These are phyloP conservation scores for Protaetia brevitarsis DNA, from an alignment of 1,140 invertebrate genomes.

Conservation along the genomic window DNA sequence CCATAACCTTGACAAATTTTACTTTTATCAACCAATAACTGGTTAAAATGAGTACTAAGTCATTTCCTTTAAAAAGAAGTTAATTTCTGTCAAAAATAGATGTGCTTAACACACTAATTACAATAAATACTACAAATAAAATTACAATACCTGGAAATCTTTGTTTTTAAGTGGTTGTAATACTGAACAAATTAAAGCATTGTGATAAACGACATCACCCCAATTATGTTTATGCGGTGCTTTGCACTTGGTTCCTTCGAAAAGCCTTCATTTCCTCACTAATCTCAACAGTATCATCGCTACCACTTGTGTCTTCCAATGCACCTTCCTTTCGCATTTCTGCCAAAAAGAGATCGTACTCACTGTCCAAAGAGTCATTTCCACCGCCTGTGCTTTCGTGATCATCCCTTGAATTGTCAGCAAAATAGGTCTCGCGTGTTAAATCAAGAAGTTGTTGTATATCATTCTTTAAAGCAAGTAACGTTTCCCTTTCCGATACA, in stretches of 20 bases:
- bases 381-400: too few species aligned
- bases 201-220: constrained; percentile 71
- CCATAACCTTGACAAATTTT: too few species aligned
- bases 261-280: constrained; percentile 61
- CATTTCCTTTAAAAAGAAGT: too few species aligned
- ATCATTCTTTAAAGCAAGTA: constrained; percentile 59
- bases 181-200: constrained; percentile 66
- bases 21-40: too few species aligned
- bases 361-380: constrained; percentile 53
- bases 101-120: too few species aligned
- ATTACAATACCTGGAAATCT: not conserved
- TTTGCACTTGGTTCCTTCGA: constrained; percentile 79
- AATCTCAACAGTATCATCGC: constrained; percentile 42
- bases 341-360: constrained; percentile 67
- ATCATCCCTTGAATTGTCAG: constrained; percentile 35
- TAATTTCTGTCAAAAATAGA: too few species aligned
- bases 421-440: constrained; percentile 53
- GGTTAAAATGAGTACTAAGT: too few species aligned
- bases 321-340: constrained; percentile 49
- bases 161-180: not conserved
- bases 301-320: constrained; percentile 32
- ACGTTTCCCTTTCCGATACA: constrained; percentile 55
- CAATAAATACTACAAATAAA: too few species aligned
- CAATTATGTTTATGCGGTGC: constrained; percentile 73
- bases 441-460: constrained; percentile 64